Conservation (phyloP, 2,797 vertebrate genomes). For the Melanotaenia trifasciata region DNA sequence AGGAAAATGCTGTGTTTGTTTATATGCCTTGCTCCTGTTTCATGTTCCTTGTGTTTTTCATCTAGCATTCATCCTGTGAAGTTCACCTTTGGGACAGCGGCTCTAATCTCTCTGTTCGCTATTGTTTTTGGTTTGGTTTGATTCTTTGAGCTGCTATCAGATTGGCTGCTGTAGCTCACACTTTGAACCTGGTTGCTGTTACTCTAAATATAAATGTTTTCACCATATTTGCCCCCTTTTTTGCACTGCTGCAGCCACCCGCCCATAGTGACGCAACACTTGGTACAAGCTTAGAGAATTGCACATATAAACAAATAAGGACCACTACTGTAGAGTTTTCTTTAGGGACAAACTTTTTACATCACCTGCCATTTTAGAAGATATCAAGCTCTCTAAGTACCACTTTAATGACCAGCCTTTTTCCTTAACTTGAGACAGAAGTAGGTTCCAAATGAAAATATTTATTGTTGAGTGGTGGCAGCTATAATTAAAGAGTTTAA, state of each 20-base stretch:
- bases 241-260: not conserved
- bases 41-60: conserved; percentile 20
- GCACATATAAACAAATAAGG: too few species aligned
- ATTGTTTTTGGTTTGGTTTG: conserved; percentile 40
- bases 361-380: too few species aligned
- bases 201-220: conserved; percentile 9
- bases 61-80: conserved; percentile 29
- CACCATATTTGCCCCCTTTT: conserved; percentile 11
- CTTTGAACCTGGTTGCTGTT: conserved; percentile 32
- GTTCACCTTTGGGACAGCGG: conserved; percentile 33
- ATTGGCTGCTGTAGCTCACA: conserved; percentile 29
- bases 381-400: too few species aligned
- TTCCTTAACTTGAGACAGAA: too few species aligned
- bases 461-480: too few species aligned
- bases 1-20: conserved; percentile 36
- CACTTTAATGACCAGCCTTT: too few species aligned
- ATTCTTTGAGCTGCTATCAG: conserved; percentile 49
- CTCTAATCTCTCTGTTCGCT: conserved; percentile 54
- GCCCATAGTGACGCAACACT: not conserved
- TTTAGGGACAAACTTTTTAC: too few species aligned
- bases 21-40: conserved; percentile 25
- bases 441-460: too few species aligned
- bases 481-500: too few species aligned
- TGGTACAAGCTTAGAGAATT: not conserved
- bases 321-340: too few species aligned